Conservation (phyloP, 2,113 vertebrate genomes). For the Zootoca vivipara region DNA sequence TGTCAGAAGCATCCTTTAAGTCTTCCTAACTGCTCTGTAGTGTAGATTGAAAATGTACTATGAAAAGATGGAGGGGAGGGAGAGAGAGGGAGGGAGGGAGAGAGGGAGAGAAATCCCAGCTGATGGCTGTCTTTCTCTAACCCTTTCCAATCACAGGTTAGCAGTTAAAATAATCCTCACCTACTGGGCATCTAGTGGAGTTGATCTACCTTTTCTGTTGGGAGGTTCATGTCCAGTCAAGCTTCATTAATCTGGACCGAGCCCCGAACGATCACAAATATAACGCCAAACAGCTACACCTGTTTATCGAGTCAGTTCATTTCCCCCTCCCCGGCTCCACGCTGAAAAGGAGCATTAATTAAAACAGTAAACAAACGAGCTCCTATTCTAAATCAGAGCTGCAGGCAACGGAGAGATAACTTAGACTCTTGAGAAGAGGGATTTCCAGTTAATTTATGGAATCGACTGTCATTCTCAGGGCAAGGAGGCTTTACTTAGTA, state of each 20-base stretch:
- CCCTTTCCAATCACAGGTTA: slow-evolving; percentile 78
- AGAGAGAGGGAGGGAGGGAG: slow-evolving; percentile 3
- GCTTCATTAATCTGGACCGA: slow-evolving; percentile 80
- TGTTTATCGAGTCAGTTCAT: slow-evolving; percentile 81
- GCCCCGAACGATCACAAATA: slow-evolving; percentile 70
- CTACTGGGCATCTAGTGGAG: slow-evolving; percentile 79
- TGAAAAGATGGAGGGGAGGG: not conserved
- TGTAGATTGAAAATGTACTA: slow-evolving; percentile 72
- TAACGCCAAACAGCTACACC: slow-evolving; percentile 77
- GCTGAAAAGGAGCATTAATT: slow-evolving; percentile 84
- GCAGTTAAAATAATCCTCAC: slow-evolving; percentile 83
- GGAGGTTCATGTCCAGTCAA: slow-evolving; percentile 78
- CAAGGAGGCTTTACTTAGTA: slow-evolving; percentile 72
- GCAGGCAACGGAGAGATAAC: slow-evolving; percentile 87
- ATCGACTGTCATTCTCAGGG: slow-evolving; percentile 77
- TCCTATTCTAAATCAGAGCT: slow-evolving; percentile 84
- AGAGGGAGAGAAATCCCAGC: slow-evolving; percentile 61
- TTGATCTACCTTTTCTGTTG: slow-evolving; percentile 80
- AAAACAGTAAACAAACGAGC: slow-evolving; percentile 84
- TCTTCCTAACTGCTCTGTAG: slow-evolving; percentile 68
- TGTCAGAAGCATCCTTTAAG: slow-evolving; percentile 54
- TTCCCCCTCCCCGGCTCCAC: slow-evolving; percentile 73
- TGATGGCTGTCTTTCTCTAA: slow-evolving; percentile 79
- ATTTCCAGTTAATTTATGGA: slow-evolving; percentile 86
- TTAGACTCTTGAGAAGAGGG: slow-evolving; percentile 84